Conservation (phyloP, 53 echinoderm and acorn worm genomes). For the Paracentrotus lividus region DNA sequence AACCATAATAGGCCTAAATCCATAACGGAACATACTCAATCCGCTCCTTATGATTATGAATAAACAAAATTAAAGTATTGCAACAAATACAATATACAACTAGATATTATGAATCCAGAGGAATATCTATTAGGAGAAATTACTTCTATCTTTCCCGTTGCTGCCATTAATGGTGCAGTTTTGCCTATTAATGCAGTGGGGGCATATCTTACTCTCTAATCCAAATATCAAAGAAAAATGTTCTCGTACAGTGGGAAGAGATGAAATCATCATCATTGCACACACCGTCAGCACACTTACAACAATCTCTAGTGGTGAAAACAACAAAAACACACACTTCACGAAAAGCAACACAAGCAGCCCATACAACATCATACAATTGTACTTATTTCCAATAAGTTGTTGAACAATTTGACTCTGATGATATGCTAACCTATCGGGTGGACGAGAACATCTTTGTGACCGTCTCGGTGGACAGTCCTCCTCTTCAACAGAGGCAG, state of each 20-base stretch:
- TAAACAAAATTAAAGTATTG: too few relatives aligned
- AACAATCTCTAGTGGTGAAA: background rate
- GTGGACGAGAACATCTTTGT: background rate
- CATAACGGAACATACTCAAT: too few relatives aligned
- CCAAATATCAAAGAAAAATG: background rate
- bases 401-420: background rate
- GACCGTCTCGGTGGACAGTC: conserved; percentile 1
- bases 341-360: background rate
- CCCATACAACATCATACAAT: background rate
- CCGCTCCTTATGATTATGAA: too few relatives aligned
- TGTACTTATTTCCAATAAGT: background rate
- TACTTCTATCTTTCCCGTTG: too few relatives aligned
- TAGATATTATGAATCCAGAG: too few relatives aligned
- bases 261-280: background rate
- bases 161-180: background rate
- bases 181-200: background rate
- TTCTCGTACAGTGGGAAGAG: background rate
- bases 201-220: too few relatives aligned
- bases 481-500: background rate
- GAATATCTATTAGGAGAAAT: too few relatives aligned
- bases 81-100: too few relatives aligned
- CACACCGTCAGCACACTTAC: background rate
- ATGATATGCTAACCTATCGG: background rate
- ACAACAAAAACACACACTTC: background rate
- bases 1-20: too few relatives aligned